Conservation (phyloP, 2,113 vertebrate species). For the Syngnathoides biaculeatus region DNA sequence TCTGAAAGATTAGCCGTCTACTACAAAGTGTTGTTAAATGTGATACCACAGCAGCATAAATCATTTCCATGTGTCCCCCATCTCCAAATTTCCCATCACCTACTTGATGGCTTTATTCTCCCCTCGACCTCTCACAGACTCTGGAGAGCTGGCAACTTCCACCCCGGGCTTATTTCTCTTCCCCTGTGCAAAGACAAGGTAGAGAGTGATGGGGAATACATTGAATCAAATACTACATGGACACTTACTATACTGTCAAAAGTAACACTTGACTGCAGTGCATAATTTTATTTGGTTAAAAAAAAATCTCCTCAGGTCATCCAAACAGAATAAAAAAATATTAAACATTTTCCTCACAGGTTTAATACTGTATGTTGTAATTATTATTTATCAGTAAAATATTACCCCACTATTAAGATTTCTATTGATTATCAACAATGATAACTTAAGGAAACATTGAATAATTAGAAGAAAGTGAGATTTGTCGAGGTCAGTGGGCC, state of each 20-base stretch:
- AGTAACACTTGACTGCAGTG: not conserved
- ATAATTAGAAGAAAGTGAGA: not conserved
- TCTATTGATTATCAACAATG: not conserved
- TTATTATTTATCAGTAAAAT: not conserved
- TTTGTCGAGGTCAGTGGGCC: not conserved
- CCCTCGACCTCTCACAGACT: slow-evolving; percentile 88
- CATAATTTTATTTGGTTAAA: not conserved
- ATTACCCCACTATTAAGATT: not conserved
- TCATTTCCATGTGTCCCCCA: slow-evolving; percentile 43
- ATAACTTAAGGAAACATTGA: not conserved
- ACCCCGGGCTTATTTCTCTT: slow-evolving; percentile 93
- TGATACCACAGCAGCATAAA: slow-evolving; percentile 30
- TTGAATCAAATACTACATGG: not conserved
- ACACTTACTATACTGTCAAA: not conserved
- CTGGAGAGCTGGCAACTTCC: slow-evolving; percentile 90
- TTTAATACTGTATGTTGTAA: not conserved
- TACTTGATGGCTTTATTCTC: slow-evolving; percentile 99
- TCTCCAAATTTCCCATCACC: slow-evolving; percentile 68
- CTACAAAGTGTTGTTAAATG: slow-evolving; percentile 37
- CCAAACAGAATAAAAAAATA: not conserved
- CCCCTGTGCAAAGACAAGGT: slow-evolving; percentile 72
- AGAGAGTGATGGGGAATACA: slow-evolving; percentile 10
- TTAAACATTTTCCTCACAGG: not conserved
- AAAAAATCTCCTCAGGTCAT: not conserved
- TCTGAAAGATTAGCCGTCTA: slow-evolving; percentile 26